Percentiles rank a stretch among this genome's conserved stretches.
phyloP scores from a whole-genome alignment of 2,888 invertebrate species.

The Zootermopsis nevadensis region DNA sequence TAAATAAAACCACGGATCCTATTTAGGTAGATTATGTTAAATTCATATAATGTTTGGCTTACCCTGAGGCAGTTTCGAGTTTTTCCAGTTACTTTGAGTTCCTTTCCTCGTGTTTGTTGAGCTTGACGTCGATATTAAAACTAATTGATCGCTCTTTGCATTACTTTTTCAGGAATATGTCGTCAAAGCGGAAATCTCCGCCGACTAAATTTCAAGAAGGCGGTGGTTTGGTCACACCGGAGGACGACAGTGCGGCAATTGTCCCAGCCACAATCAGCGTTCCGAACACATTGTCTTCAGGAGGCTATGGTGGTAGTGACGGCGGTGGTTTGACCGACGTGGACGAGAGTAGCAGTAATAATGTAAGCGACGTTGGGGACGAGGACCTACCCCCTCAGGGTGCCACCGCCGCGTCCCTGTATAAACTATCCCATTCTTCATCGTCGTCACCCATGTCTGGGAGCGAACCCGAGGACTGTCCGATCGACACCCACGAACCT shows the following conservation, averaged over 20 bases:
- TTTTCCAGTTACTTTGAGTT: too few species aligned
- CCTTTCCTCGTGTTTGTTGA: neutral
- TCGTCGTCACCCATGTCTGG: conserved; percentile 62
- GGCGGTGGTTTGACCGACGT: conserved; percentile 52
- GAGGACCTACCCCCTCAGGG: conserved; percentile 48
- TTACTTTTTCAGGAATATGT: conserved; percentile 81
- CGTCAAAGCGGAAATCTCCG: conserved; percentile 96
- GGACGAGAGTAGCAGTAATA: conserved; percentile 54
- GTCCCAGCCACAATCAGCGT: neutral
- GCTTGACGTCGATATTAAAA: neutral
- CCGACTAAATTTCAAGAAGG: conserved; percentile 92
- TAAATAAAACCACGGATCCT: too few species aligned
- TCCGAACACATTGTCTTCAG: conserved; percentile 23
- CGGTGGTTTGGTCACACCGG: conserved; percentile 62
- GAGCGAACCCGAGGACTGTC: conserved; percentile 61
- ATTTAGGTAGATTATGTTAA: too few species aligned
- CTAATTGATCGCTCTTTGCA: neutral
- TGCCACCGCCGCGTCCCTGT: conserved; percentile 48
- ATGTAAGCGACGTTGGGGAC: conserved; percentile 51
- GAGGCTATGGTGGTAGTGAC: conserved; percentile 49
- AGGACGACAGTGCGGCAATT: conserved; percentile 63
- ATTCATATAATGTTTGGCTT: too few species aligned
- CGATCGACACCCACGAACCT: conserved; percentile 58
- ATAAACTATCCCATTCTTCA: conserved; percentile 58
- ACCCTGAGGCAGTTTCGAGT: too few species aligned